Evolutionary conservation across 2,113 vertebrate species (phyloP).

Genomic region (Microtus pennsylvanicus): DNA sequence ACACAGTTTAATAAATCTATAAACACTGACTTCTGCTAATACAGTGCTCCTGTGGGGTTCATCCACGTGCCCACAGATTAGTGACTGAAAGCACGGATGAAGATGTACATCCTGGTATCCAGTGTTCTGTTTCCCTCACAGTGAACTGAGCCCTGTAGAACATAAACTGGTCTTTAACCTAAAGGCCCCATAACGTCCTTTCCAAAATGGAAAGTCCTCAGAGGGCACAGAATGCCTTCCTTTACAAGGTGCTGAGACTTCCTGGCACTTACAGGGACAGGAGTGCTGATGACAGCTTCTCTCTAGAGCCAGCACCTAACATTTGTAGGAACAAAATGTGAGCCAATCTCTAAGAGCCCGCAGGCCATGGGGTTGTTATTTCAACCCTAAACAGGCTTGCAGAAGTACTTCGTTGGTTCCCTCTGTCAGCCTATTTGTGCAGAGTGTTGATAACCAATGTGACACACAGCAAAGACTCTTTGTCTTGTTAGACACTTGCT

Average conservation of each 20-base stretch:
- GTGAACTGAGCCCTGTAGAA: neutral
- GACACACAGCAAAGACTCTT: slow-evolving; percentile 55
- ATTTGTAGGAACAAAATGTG: slow-evolving; percentile 64
- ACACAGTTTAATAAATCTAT: neutral
- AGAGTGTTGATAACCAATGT: slow-evolving; percentile 64
- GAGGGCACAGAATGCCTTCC: neutral
- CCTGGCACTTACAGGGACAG: neutral
- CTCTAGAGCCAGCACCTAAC: slow-evolving; percentile 45
- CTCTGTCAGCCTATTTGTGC: slow-evolving; percentile 62
- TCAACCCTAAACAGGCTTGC: slow-evolving; percentile 45
- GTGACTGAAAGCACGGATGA: neutral
- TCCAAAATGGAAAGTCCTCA: neutral
- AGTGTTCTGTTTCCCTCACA: neutral
- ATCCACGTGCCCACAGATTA: neutral
- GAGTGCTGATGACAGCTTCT: slow-evolving; percentile 54
- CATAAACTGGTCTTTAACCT: neutral
- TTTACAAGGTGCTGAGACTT: neutral
- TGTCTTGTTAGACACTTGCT: slow-evolving; percentile 56
- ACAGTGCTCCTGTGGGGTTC: neutral
- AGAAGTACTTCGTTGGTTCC: slow-evolving; percentile 56
- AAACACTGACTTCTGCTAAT: neutral
- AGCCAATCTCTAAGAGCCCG: slow-evolving; percentile 52
- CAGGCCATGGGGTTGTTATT: slow-evolving; percentile 60
- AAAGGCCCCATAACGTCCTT: neutral
- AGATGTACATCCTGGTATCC: neutral